Percentiles rank a stretch among this genome's conserved stretches.
phyloP scores from a whole-genome alignment of 2,113 vertebrate species.

The Ceyx cyanopectus region DNA sequence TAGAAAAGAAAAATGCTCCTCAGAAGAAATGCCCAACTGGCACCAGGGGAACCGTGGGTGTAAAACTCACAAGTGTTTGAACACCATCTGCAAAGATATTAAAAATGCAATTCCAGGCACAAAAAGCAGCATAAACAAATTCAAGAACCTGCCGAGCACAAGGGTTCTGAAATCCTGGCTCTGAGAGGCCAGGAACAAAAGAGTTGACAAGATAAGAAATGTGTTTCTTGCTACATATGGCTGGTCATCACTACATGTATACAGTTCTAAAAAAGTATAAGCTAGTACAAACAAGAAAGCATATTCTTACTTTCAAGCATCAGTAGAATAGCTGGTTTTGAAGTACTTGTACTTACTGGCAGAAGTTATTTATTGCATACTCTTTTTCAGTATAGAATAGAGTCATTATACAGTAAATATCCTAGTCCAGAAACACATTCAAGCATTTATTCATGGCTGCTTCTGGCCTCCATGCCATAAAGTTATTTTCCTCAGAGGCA shows the following conservation, averaged over 20 bases:
- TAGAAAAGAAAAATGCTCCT: slow-evolving; percentile 52
- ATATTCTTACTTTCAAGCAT: neutral
- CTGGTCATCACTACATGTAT: neutral
- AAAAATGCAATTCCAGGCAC: slow-evolving; percentile 67
- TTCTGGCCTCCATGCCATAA: neutral
- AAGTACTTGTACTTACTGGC: neutral
- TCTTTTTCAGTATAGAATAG: neutral
- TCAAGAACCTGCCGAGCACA: slow-evolving; percentile 37
- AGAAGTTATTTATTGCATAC: neutral
- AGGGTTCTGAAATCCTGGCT: slow-evolving; percentile 31
- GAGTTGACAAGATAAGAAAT: neutral
- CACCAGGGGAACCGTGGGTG: slow-evolving; percentile 6
- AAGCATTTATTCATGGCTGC: neutral
- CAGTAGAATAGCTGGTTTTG: neutral
- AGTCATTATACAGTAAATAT: neutral
- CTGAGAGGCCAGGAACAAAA: neutral
- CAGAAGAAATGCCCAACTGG: slow-evolving; percentile 43
- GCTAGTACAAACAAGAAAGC: neutral
- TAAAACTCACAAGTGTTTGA: slow-evolving; percentile 55
- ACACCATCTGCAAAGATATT: slow-evolving; percentile 67
- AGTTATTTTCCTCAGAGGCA: neutral
- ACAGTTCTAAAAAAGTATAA: neutral
- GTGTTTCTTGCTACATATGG: neutral
- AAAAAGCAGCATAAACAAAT: slow-evolving; percentile 59
- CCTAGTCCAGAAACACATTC: neutral